Evolutionary conservation across 2,113 vertebrate genomes (phyloP).

Genomic region (Stegostoma tigrinum): DNA sequence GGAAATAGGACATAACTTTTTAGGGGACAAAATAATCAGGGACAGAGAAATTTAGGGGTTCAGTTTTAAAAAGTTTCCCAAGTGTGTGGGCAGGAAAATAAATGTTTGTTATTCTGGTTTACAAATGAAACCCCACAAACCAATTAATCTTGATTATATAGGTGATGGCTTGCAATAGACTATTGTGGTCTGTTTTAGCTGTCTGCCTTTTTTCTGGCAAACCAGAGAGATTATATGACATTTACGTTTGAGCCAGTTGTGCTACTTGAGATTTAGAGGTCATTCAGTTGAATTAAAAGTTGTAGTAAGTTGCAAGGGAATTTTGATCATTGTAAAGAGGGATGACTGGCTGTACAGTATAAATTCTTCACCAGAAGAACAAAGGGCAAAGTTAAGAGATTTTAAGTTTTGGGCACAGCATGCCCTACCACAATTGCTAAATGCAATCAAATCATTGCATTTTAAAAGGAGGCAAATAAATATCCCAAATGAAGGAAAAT

Average conservation of each 20-base stretch:
- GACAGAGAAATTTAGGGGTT: not conserved
- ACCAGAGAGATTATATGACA: not conserved
- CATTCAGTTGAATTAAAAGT: not conserved
- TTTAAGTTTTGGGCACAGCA: not conserved
- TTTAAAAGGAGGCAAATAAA: not conserved
- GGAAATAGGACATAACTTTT: no score
- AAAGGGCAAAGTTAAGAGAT: not conserved
- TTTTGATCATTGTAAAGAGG: not conserved
- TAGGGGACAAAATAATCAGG: not conserved
- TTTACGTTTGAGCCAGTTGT: not conserved
- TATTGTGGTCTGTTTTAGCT: not conserved
- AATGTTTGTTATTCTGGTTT: not conserved
- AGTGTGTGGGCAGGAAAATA: not conserved
- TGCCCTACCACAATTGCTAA: not conserved
- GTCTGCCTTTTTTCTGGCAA: not conserved
- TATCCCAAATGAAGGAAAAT: not conserved
- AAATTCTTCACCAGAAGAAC: not conserved
- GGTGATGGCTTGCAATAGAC: not conserved
- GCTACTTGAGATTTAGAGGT: no score
- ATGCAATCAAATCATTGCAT: not conserved
- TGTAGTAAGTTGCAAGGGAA: not conserved
- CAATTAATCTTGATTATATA: not conserved
- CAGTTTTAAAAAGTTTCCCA: not conserved
- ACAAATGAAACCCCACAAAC: not conserved
- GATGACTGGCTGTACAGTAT: not conserved